A percentile compares a stretch with the other conserved stretches of the same genome.
Conservation (phyloP, 2,888 invertebrate species). For the Volucella zonaria region DNA sequence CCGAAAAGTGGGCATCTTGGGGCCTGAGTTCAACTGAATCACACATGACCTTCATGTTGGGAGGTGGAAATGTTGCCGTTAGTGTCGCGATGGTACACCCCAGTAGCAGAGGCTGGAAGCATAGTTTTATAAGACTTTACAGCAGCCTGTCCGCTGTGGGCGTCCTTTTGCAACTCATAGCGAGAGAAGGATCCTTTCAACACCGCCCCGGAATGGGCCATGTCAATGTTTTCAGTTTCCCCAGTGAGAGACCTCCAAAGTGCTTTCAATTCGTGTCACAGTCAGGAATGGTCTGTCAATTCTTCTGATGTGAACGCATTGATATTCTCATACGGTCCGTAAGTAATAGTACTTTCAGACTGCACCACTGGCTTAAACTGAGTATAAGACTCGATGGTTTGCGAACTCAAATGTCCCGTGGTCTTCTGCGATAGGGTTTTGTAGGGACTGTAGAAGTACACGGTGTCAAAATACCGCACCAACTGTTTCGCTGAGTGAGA, state of each 20-base stretch:
- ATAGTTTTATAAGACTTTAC: slow-evolving; percentile 95
- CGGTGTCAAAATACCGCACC: too few species aligned
- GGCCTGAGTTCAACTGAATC: slow-evolving; percentile 97
- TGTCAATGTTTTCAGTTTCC: slow-evolving; percentile 96
- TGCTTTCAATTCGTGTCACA: slow-evolving; percentile 92
- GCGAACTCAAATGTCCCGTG: too few species aligned
- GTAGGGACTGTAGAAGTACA: too few species aligned
- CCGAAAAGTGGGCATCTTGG: slow-evolving; percentile 98
- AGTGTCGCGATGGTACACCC: slow-evolving; percentile 97
- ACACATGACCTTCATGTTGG: slow-evolving; percentile 91
- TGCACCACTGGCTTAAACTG: too few species aligned
- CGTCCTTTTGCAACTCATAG: slow-evolving; percentile 97
- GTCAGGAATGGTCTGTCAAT: slow-evolving; percentile 93
- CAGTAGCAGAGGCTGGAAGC: slow-evolving; percentile 93
- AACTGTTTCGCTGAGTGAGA: too few species aligned
- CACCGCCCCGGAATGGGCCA: too few species aligned
- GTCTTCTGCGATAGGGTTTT: too few species aligned
- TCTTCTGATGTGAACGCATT: slow-evolving; percentile 86
- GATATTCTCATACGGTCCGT: too few species aligned
- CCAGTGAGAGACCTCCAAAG: slow-evolving; percentile 99
- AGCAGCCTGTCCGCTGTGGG: slow-evolving; percentile 93
- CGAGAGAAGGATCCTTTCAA: slow-evolving; percentile 97
- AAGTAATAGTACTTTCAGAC: too few species aligned
- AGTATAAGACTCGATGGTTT: too few species aligned
- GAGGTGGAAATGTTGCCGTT: slow-evolving; percentile 99